phyloP scores from a whole-genome alignment of 2,113 vertebrate genomes.

The Entelurus aequoreus region DNA sequence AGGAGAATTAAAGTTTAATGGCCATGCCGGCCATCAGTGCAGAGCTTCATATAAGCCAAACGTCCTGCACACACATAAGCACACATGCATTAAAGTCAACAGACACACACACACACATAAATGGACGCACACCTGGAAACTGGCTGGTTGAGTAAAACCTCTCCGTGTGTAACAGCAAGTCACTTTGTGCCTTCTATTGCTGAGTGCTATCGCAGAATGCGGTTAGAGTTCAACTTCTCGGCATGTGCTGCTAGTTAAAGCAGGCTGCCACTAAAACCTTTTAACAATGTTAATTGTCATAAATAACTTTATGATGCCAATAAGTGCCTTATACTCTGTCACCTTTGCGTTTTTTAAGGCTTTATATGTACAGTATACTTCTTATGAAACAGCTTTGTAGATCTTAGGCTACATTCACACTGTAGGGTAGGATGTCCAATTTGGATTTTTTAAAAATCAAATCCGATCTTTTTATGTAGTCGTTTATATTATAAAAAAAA shows the following conservation, averaged over 20 bases:
- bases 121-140: conserved; percentile 3
- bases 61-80: not conserved
- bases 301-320: not conserved
- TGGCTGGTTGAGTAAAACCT: conserved; percentile 16
- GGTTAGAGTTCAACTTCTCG: not conserved
- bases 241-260: not conserved
- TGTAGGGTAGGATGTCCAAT: too few relatives aligned
- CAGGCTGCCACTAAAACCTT: not conserved
- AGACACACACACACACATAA: conserved; percentile 5
- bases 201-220: not conserved
- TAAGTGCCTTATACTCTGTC: too few relatives aligned
- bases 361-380: too few relatives aligned
- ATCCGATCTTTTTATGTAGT: too few relatives aligned
- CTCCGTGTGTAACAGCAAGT: conserved; percentile 14
- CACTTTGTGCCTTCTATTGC: not conserved
- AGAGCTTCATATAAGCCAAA: conserved; percentile 37
- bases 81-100: not conserved
- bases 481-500: too few relatives aligned
- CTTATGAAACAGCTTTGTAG: too few relatives aligned
- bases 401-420: too few relatives aligned
- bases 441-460: too few relatives aligned
- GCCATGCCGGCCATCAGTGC: conserved; percentile 58
- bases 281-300: too few relatives aligned
- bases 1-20: conserved; percentile 65
- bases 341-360: too few relatives aligned